Conservation (phyloP, 2,113 vertebrate genomes). For the Erythrolamprus reginae region DNA sequence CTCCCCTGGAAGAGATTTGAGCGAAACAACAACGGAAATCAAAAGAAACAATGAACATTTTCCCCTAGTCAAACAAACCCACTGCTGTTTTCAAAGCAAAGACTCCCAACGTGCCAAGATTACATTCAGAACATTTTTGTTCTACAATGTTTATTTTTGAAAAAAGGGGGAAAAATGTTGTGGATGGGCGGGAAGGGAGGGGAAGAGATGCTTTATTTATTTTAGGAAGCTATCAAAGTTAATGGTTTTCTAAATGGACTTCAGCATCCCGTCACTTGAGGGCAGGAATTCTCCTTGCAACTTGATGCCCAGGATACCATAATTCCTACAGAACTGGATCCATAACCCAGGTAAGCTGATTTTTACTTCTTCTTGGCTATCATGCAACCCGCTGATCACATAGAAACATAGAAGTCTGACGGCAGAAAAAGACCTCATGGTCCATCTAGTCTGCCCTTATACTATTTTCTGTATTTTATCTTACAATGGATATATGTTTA, state of each 20-base stretch:
- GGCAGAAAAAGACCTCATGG: no score
- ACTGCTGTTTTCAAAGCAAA: background rate
- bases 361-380: slow-evolving; percentile 14
- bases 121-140: background rate
- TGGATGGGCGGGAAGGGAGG: fast-evolving
- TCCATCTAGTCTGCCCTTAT: no score
- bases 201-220: slow-evolving; percentile 8
- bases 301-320: background rate
- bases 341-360: slow-evolving; percentile 62
- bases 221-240: slow-evolving; percentile 54
- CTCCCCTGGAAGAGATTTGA: background rate
- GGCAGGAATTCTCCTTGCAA: slow-evolving; percentile 3
- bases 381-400: background rate
- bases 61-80: background rate
- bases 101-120: background rate
- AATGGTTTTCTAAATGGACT: slow-evolving; percentile 63
- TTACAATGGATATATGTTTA: no score
- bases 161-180: background rate
- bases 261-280: slow-evolving; percentile 43
- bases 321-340: slow-evolving; percentile 25
- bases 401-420: no score
- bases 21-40: background rate
- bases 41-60: background rate
- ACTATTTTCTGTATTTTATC: no score
- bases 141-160: slow-evolving; percentile 47